Base-by-base conservation (phyloP, 2,113 vertebrate species). In the Sceloporus tristichus region DNA sequence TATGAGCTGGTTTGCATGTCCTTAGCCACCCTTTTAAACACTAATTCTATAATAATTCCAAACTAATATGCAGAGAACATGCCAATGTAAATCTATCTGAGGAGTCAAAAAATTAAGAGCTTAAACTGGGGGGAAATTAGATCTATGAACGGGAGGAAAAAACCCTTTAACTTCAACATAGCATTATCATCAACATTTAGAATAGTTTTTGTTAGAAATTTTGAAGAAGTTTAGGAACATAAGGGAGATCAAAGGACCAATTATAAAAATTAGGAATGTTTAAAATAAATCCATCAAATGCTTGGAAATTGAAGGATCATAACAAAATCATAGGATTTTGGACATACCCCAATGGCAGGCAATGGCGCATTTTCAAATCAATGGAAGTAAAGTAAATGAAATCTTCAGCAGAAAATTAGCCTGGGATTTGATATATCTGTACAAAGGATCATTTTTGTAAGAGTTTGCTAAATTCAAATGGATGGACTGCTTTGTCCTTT, bases 81-180 rank as follows among this genome's bases (percentile, higher is more conserved):
- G 96, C 95, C 96, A 95, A 96, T 96, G 95, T 95, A 96, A 96
- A 97, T 97, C 96, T 97, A 97, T 96, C 95, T 95, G 91, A 95
- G 94, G 94, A 95, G 95, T 97, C 95, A 92, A 59, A 95, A 76
- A 74, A 96, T 95, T 95, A 97, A 97, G 95, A 95, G 93, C 95
- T 96, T 95, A 95, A 95, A 95, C 96, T 96, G 94, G 92, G 94
- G 95, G 94, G 94, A 95, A 95, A 96, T 94, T 94, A 92, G 91
- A 89, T 96, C 95, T 94, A 93, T 77, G 75, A 34, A 34, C 34
- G 93, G 94, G 88, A 90, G 90, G 92, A 95, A 91, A 85, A 77
- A 18, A 21, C 34, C 34, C 34, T 34, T 34, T 34, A 34, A 34
- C 34, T 34, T 34, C 66, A 42, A 68, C 85, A 87, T 90, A 92